Conservation (phyloP, 2,888 invertebrate species). For the Acanthosoma haemorrhoidale region DNA sequence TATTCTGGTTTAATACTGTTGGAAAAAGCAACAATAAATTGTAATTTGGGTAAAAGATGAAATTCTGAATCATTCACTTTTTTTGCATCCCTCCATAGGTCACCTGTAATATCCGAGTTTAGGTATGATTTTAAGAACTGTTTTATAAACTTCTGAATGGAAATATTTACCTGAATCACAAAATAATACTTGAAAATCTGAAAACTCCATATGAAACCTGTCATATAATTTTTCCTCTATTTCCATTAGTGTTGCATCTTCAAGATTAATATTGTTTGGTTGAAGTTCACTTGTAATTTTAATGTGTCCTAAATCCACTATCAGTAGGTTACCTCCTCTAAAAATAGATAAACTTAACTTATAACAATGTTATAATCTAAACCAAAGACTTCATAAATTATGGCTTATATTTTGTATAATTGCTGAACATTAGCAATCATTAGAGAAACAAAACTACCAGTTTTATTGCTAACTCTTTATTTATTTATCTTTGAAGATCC, state of each 20-base stretch:
- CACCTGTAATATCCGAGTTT: conserved; percentile 50
- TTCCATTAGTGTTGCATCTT: conserved; percentile 76
- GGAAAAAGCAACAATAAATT: conserved; percentile 61
- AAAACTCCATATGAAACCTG: conserved; percentile 63
- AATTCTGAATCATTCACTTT: conserved; percentile 66
- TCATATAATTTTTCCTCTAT: conserved; percentile 75
- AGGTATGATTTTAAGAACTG: neutral
- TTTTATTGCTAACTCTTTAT: too few relatives aligned
- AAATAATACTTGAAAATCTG: conserved; percentile 60
- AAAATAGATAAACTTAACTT: too few relatives aligned
- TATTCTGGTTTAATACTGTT: conserved; percentile 69
- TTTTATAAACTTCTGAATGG: neutral
- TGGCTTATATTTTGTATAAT: too few relatives aligned
- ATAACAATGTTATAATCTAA: too few relatives aligned
- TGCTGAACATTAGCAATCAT: too few relatives aligned
- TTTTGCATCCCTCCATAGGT: conserved; percentile 68
- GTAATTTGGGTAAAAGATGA: conserved; percentile 66
- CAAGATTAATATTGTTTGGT: conserved; percentile 59
- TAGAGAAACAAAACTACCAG: too few relatives aligned
- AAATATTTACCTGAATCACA: conserved; percentile 52
- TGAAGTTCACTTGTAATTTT: conserved; percentile 68
- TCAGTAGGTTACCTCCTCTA: conserved; percentile 64
- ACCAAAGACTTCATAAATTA: too few relatives aligned
- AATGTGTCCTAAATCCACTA: conserved; percentile 66
- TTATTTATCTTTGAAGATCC: too few relatives aligned